Base-by-base conservation (phyloP, 2,888 invertebrate species). In the Cephus runcator region DNA sequence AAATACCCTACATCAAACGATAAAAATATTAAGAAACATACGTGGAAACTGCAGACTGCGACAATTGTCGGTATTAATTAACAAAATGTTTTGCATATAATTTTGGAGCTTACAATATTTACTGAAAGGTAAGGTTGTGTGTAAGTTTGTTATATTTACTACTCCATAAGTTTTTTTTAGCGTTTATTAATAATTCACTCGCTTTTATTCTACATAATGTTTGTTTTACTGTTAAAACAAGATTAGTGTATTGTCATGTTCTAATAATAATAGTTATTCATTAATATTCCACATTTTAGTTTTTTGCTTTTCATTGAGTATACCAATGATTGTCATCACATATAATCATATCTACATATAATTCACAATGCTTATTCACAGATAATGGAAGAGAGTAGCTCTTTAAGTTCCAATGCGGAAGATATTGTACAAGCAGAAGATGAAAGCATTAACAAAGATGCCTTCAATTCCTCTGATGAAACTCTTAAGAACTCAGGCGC, bases 1-100 rank as follows among this genome's bases (percentile, higher is more conserved):
- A 73, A 6, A 34, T 76, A 80, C 33, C 71, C 75, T 73, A 76
- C 69, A 56, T 9, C 9, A 23, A 56, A 56, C 4, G 1, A 56
- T 56, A 56, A 23, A 56, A 23, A 56, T 23, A 56, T 56, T 23
- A 56, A 56, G 56, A 56, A 56, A 56, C 9, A 9, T 56, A 23
- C 23, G 56, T 56, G 23, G 56, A 56, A 23, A 56, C 56, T 56
- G 15, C 6, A 56, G 56, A 56, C 23, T 23, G 23, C 9, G 56
- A 56, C 56, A 9, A 23, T 56, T 23, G 56, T 23, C 23, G 56
- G 9, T 23, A 56, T 56, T 56, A 56, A 56, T 23, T 56, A 56
- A 56, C 1, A 56, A 56, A 56, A 23, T 56, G 56, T 56, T 56
- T 23, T 56, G 23, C 23, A 23, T 56, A 56, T 56, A 56, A 56